Percentiles rank a stretch among this genome's conserved stretches.
These are phyloP conservation scores for Furnarius figulus DNA, from an alignment of 2,113 vertebrate genomes.

Conservation along the genomic window DNA sequence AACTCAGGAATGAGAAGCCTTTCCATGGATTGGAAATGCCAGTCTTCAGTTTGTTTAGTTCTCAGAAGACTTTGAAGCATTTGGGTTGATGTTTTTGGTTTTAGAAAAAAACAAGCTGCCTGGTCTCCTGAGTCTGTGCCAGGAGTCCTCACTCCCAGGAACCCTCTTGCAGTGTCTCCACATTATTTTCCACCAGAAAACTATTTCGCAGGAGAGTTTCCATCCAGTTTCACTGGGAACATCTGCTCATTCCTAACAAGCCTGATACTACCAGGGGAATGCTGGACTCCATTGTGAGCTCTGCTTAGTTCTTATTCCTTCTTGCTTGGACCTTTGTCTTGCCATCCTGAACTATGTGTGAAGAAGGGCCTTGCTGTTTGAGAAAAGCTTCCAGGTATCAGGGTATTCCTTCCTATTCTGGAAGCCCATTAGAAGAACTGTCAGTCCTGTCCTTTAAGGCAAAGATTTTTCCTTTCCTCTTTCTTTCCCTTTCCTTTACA, in stretches of 20 bases:
- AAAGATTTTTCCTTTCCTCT: background rate
- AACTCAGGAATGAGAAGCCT: slow-evolving; percentile 31
- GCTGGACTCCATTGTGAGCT: background rate
- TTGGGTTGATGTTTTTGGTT: slow-evolving; percentile 31
- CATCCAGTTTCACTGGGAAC: background rate
- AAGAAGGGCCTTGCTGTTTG: background rate
- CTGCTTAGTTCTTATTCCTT: background rate
- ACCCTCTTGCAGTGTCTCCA: background rate
- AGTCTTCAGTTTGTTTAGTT: slow-evolving; percentile 27
- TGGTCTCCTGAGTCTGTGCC: slow-evolving; percentile 5
- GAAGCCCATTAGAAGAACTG: background rate
- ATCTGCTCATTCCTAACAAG: background rate
- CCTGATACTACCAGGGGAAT: background rate
- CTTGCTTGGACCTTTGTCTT: background rate
- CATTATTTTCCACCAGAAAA: slow-evolving; percentile 10
- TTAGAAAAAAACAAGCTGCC: slow-evolving; percentile 9
- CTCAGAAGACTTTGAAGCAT: slow-evolving; percentile 34
- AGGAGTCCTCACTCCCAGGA: slow-evolving; percentile 9
- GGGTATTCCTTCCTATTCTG: background rate
- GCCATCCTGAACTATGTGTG: background rate
- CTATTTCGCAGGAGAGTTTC: slow-evolving; percentile 15
- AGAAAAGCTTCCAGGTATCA: background rate
- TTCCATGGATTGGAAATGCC: slow-evolving; percentile 46
- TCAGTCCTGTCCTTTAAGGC: background rate
- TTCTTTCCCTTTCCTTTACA: slow-evolving; percentile 62